Conservation (phyloP, 2,113 vertebrate genomes). For the Malurus alboscapulatus region DNA sequence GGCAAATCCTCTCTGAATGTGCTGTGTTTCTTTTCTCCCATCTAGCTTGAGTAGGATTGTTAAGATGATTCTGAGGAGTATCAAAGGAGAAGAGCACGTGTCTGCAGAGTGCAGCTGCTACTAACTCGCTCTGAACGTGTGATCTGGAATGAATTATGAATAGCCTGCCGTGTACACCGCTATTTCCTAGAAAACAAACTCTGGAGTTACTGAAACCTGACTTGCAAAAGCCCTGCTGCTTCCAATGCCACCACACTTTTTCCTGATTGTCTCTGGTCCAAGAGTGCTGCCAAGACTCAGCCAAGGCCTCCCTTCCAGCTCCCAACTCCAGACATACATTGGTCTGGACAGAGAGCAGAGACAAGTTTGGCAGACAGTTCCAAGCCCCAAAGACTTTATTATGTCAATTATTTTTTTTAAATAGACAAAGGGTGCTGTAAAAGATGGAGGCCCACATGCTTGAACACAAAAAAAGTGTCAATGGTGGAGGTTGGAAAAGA, state of each 20-base stretch:
- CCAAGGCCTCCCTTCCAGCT: not conserved
- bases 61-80: not conserved
- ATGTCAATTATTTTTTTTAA: not conserved
- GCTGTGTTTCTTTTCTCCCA: not conserved
- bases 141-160: constrained; percentile 13
- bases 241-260: not conserved
- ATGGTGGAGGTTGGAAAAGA: not conserved
- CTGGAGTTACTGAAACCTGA: not conserved
- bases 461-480: not conserved
- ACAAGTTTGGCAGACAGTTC: not conserved
- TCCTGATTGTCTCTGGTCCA: not conserved
- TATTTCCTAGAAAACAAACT: constrained; percentile 21
- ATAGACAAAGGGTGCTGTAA: not conserved
- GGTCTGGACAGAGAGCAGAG: not conserved
- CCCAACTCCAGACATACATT: not conserved
- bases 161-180: fast-evolving
- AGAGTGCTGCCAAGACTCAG: not conserved
- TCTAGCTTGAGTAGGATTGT: not conserved
- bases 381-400: not conserved
- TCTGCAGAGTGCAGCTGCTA: not conserved
- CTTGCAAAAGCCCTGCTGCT: not conserved
- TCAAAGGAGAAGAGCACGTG: not conserved
- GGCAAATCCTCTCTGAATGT: not conserved
- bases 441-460: not conserved
- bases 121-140: not conserved